These are phyloP conservation scores for Drosophila triauraria DNA, from an alignment of 1,140 invertebrate genomes.

Conservation along the genomic window DNA sequence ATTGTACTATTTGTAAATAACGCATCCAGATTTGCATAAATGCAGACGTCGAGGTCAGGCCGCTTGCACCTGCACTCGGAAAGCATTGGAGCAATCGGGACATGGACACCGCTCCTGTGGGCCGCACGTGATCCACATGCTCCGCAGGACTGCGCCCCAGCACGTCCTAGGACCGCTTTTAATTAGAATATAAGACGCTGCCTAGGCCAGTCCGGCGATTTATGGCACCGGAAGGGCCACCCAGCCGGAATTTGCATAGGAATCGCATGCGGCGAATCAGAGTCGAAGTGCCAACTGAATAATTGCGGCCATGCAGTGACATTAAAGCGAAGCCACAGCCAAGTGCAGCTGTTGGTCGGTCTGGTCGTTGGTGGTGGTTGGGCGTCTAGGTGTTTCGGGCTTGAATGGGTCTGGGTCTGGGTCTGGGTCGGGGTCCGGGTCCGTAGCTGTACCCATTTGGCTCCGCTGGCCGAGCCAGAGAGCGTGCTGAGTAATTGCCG, in stretches of 20 bases:
- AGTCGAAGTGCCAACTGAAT: slow-evolving; percentile 61
- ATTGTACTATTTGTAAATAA: too few species aligned
- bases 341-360: slow-evolving; percentile 30
- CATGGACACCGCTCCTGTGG: background rate
- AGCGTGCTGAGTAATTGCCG: slow-evolving; percentile 80
- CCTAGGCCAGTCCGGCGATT: slow-evolving; percentile 48
- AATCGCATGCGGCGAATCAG: slow-evolving; percentile 72
- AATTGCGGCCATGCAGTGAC: slow-evolving; percentile 77
- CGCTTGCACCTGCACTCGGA: background rate
- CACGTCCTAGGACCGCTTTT: slow-evolving; percentile 54
- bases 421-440: background rate
- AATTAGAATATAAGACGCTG: slow-evolving; percentile 65
- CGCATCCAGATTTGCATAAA: background rate
- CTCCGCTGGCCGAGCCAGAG: slow-evolving; percentile 36
- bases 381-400: background rate
- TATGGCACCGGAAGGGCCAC: slow-evolving; percentile 71
- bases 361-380: background rate
- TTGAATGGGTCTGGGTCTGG: background rate
- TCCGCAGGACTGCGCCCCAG: background rate
- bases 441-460: slow-evolving; percentile 7
- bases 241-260: slow-evolving; percentile 62
- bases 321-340: slow-evolving; percentile 74
- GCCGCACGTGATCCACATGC: slow-evolving; percentile 47
- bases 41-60: slow-evolving; percentile 12
- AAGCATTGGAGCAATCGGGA: background rate